Conservation (phyloP, 2,888 invertebrate genomes). For the Hemistola chrysoprasaria region DNA sequence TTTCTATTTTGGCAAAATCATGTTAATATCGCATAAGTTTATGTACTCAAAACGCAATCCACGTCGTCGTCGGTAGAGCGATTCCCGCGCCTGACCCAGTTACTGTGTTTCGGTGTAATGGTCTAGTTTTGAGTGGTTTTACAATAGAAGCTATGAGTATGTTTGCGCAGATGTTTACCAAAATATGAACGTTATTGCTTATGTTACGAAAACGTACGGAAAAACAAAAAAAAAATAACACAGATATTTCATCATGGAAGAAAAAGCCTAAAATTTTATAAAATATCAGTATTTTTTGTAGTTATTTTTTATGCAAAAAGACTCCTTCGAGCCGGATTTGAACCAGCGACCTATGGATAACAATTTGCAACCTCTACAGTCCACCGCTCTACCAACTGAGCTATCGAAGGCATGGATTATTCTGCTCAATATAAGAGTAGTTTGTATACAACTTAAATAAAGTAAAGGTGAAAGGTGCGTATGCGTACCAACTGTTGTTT, state of each 20-base stretch:
- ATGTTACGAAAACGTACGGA: too few species aligned
- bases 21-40: slow-evolving; percentile 17
- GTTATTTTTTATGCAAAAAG: slow-evolving; percentile 12
- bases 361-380: slow-evolving; percentile 64
- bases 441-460: too few species aligned
- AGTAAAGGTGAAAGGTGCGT: slow-evolving; percentile 7
- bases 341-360: slow-evolving; percentile 82
- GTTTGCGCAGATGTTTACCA: slow-evolving; percentile 7
- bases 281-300: too few species aligned
- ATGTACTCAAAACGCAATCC: slow-evolving; percentile 13
- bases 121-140: slow-evolving; percentile 20
- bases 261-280: too few species aligned
- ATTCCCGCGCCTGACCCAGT: slow-evolving; percentile 21
- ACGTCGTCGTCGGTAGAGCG: slow-evolving; percentile 6
- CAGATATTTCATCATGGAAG: too few species aligned
- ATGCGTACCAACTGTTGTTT: slow-evolving; percentile 4
- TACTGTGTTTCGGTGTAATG: slow-evolving; percentile 23
- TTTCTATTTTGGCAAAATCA: too few species aligned
- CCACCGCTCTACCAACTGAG: slow-evolving; percentile 83
- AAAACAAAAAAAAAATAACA: too few species aligned
- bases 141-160: slow-evolving; percentile 12
- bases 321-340: slow-evolving; percentile 81
- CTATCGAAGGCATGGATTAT: slow-evolving; percentile 67
- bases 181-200: too few species aligned
- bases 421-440: too few species aligned